These are phyloP conservation scores for Drosophila villosipedis DNA, from an alignment of 2,888 invertebrate genomes.

Conservation along the genomic window DNA sequence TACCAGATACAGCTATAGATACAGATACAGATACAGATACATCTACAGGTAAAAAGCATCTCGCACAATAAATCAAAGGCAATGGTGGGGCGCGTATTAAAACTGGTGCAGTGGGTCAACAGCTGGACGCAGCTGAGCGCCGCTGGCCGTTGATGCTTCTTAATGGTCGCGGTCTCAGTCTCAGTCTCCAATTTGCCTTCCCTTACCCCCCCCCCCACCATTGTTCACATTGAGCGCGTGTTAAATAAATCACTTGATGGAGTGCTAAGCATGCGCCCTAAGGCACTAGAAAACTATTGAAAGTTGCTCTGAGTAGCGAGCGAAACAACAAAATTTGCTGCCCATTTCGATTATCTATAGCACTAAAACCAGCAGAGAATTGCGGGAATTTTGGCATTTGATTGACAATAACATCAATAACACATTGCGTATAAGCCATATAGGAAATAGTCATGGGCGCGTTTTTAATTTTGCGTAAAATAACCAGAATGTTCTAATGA, in stretches of 20 bases:
- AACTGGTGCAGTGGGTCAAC: constrained; percentile 81
- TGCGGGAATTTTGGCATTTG: constrained; percentile 8
- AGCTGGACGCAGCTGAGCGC: constrained; percentile 70
- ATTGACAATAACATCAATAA: not conserved
- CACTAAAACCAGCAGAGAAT: constrained; percentile 17
- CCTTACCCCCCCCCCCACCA: not conserved
- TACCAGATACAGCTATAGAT: constrained; percentile 2
- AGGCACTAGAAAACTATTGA: constrained; percentile 49
- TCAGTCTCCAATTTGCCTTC: constrained; percentile 8
- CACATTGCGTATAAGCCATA: constrained; percentile 35
- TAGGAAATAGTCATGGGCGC: not conserved
- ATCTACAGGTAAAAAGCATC: constrained; percentile 16
- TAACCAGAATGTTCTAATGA: constrained; percentile 3
- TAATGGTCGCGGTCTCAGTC: constrained; percentile 51
- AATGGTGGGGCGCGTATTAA: constrained; percentile 46
- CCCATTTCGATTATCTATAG: constrained; percentile 27
- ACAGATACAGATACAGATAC: not conserved
- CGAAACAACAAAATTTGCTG: constrained; percentile 23
- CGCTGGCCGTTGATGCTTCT: constrained; percentile 57
- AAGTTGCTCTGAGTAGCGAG: constrained; percentile 24
- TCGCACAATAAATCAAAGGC: constrained; percentile 74
- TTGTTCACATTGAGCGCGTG: constrained; percentile 52
- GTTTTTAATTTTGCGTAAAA: constrained; percentile 2
- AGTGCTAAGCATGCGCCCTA: constrained; percentile 68
- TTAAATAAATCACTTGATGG: constrained; percentile 79